Conservation (phyloP, 2,797 vertebrate species). For the Heterohyrax brucei region DNA sequence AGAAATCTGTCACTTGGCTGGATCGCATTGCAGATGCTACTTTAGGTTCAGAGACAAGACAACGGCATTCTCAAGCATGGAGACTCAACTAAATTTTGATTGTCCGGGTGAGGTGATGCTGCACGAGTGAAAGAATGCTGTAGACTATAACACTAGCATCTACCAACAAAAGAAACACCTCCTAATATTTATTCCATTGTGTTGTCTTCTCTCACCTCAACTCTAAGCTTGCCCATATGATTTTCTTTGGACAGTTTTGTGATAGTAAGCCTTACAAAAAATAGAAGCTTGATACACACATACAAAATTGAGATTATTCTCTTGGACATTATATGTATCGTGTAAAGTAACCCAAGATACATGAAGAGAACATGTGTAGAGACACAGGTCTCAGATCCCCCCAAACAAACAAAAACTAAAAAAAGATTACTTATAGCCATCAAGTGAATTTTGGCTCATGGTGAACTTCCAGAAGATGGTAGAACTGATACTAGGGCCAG, state of each 20-base stretch:
- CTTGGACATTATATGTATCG: background rate
- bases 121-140: background rate
- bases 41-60: background rate
- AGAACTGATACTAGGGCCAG: no score
- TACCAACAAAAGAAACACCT: background rate
- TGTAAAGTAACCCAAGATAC: background rate
- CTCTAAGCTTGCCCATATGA: background rate
- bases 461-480: no score
- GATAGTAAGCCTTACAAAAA: background rate
- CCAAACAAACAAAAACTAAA: no score
- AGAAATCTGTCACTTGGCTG: background rate
- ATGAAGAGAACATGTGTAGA: background rate
- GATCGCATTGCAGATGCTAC: no score
- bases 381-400: background rate
- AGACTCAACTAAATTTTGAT: background rate
- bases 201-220: background rate
- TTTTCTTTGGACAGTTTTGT: constrained; percentile 6
- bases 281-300: background rate
- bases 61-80: background rate
- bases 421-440: no score
- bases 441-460: no score
- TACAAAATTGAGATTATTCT: background rate
- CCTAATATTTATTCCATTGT: background rate
- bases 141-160: background rate
- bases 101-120: background rate